phyloP scores from a whole-genome alignment of 1,140 invertebrate species.

The Caligus rogercresseyi region DNA sequence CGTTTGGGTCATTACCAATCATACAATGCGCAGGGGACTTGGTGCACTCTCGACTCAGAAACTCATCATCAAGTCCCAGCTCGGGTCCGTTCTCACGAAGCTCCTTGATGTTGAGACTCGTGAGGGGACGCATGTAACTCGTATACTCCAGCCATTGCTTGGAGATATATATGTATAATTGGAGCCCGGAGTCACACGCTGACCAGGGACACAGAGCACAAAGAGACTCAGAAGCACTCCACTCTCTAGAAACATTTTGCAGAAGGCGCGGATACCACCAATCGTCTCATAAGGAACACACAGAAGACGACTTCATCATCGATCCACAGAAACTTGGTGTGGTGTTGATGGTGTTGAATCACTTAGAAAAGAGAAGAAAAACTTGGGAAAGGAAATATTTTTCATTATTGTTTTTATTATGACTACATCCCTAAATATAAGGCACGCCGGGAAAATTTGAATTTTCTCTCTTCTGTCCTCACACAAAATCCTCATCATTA shows the following conservation, averaged over 20 bases:
- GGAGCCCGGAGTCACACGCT: neutral
- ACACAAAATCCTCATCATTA: no score
- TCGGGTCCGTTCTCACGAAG: neutral
- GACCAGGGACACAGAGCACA: neutral
- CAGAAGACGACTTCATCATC: no score
- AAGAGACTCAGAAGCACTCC: neutral
- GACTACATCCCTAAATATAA: no score
- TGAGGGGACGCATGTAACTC: neutral
- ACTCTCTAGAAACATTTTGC: neutral
- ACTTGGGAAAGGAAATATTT: no score
- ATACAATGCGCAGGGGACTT: neutral
- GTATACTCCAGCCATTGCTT: neutral
- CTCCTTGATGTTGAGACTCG: neutral
- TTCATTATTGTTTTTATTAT: no score
- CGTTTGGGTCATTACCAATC: neutral
- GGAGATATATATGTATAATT: neutral
- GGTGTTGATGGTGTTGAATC: no score
- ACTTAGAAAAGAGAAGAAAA: no score
- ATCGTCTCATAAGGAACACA: no score
- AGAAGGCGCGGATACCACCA: no score
- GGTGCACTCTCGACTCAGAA: neutral
- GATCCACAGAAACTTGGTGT: no score
- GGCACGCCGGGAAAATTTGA: no score
- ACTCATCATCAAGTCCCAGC: neutral
- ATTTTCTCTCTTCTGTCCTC: no score